Conservation (phyloP, 2,797 vertebrate genomes). For the Phrynocephalus vlangalii region DNA sequence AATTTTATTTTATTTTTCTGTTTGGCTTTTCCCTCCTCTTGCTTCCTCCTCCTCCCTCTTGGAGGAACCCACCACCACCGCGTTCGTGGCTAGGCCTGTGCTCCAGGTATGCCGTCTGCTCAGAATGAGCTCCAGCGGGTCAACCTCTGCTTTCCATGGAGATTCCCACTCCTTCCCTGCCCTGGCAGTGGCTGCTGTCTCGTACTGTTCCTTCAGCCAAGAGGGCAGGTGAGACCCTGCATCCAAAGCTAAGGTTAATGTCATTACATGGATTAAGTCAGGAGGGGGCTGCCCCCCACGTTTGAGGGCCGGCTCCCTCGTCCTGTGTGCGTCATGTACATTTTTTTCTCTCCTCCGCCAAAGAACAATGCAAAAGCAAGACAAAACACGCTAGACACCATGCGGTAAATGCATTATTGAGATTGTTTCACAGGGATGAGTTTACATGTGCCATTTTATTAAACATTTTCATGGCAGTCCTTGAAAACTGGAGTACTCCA, state of each 20-base stretch:
- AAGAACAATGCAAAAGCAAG: too few species aligned
- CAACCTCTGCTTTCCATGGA: constrained; percentile 53
- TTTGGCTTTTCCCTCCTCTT: constrained; percentile 65
- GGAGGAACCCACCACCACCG: constrained; percentile 53
- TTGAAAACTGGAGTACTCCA: not conserved
- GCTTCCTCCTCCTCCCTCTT: constrained; percentile 50
- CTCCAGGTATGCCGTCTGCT: constrained; percentile 65
- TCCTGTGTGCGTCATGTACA: constrained; percentile 56
- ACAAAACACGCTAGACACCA: constrained; percentile 26
- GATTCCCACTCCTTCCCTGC: constrained; percentile 70
- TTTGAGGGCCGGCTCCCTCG: constrained; percentile 53
- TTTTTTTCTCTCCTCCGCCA: constrained; percentile 47
- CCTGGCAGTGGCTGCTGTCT: constrained; percentile 68
- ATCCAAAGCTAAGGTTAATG: constrained; percentile 67
- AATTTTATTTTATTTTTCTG: constrained; percentile 61
- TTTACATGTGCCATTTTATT: constrained; percentile 22
- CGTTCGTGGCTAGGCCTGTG: constrained; percentile 59
- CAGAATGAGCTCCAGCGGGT: constrained; percentile 62
- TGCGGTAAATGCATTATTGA: constrained; percentile 36
- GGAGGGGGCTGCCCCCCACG: constrained; percentile 53
- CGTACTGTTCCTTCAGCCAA: constrained; percentile 68
- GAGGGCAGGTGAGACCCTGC: constrained; percentile 65
- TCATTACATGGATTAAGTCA: constrained; percentile 59
- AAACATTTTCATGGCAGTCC: not conserved
- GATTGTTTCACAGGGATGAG: constrained; percentile 22